Base-by-base conservation (phyloP, 2,113 vertebrate genomes). In the Sebastes schlegelii region DNA sequence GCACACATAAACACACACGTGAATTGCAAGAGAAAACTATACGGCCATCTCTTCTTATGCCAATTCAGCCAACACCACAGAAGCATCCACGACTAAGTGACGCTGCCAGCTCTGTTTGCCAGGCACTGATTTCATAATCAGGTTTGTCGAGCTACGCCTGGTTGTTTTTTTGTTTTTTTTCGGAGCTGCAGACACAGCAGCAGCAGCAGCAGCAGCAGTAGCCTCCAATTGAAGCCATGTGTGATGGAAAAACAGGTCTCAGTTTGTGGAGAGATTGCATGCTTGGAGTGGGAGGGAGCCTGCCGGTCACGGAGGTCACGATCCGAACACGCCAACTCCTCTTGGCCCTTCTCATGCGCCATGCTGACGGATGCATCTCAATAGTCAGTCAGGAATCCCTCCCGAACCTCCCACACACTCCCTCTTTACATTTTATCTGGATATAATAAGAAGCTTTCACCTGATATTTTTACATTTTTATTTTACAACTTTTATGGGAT, bases 171-270 rank as follows among this genome's bases (percentile, higher is more conserved):
- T 73, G 42, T 60, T 54, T 84, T 74, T 71, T 82, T 34, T 17
- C 51, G 4, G 75, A 72, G 84, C 72, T 86, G 89, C 91, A 93
- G 85, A 89, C 79, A 74, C 88, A 89, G 90, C 91, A 91, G 91
- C 82, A 63, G 77, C 72, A 49, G 43, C 58, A 70, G 64, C 82
- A 14, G 86, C 77, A 89, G 83, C 83, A 62, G 88, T 76, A 88
- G 83, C 80, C 77, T 90, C 80, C 91, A 92, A 95, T 92, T 92
- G 92, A 89, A 94, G 89, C 89, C 93, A 94, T 94, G 90, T 93
- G 94, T 91, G 86, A 86, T 86, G 90, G 92, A 93, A 92, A 90
- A 93, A 93, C 92, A 92, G 90, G 88, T 85, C 77, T 73, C 46
- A 61, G 91, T 94, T 91, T 92, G 90, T 89, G 90, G 88, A 88